Evolutionary conservation across 2,888 invertebrate species (phyloP).

Genomic region (Tetrapedia diversipes): DNA sequence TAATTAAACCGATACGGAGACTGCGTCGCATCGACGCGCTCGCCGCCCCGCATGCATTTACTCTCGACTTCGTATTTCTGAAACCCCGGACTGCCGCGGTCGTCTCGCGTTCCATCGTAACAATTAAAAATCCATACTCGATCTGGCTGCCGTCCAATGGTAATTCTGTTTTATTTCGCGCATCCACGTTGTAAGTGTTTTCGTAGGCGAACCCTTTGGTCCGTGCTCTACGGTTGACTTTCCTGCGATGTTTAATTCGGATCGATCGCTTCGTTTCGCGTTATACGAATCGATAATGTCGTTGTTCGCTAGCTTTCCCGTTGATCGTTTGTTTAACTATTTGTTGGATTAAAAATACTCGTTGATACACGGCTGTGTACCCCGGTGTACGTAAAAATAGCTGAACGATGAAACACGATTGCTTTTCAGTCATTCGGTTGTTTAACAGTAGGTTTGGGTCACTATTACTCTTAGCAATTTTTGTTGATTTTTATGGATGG

Average conservation of each 20-base stretch:
- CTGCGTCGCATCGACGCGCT: constrained; percentile 19
- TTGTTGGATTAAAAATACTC: not conserved
- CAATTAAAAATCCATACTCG: constrained; percentile 74
- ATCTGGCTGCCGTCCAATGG: constrained; percentile 66
- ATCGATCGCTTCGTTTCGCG: not conserved
- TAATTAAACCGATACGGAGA: constrained; percentile 46
- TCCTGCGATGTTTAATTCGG: constrained; percentile 18
- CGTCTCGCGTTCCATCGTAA: constrained; percentile 45
- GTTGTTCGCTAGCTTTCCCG: not conserved
- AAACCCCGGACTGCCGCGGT: constrained; percentile 52
- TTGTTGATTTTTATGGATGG: too few relatives aligned
- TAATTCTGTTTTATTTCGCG: constrained; percentile 66
- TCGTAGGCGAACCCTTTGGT: not conserved
- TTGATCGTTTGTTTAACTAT: constrained; percentile 10
- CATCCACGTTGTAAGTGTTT: constrained; percentile 45
- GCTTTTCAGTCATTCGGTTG: too few relatives aligned
- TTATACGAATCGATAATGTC: not conserved
- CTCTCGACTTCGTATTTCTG: constrained; percentile 43
- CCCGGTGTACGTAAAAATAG: constrained; percentile 16
- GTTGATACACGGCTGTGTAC: not conserved
- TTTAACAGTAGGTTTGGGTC: too few relatives aligned
- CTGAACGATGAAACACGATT: too few relatives aligned
- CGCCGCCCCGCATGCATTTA: constrained; percentile 16
- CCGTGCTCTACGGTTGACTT: not conserved
- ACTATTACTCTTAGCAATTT: too few relatives aligned